Evolutionary conservation across 2,113 vertebrate species (phyloP), one percentile per base, ranked within the genome.

Genomic region (Rhabdomys dilectus): DNA sequence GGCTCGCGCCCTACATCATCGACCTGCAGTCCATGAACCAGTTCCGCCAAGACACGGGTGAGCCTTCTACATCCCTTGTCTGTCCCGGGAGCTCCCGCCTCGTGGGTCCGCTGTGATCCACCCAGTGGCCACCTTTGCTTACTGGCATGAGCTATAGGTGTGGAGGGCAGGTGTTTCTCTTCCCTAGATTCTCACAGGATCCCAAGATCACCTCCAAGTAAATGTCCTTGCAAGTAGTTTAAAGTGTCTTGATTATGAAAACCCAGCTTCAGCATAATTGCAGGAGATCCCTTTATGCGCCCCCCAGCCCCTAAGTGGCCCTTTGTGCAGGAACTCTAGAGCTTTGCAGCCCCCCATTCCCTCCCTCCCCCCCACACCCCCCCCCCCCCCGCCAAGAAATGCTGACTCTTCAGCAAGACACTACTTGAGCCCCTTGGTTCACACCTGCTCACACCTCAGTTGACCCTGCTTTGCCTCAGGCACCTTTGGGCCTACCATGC

Each of bases 1-100:
- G 99, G 93, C 99, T 99, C 36, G 99, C 99, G 95, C 99, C 99
- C 96, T 99, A 99, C 98, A 99, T 99, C 98, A 99, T 99, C 98
- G 99, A 99, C 98, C 98, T 99, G 98, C 99, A 99, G 94, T 99
- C 99, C 98, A 99, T 99, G 99, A 99, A 99, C 98, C 99, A 99
- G 98, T 99, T 99, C 98, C 99, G 99, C 93, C 99, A 99, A 98
- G 99, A 99, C 98, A 99, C 99, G 88, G 99, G 99, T 99, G 98
- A 99, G 99, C 95, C 75, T 45, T 75, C 72, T 45, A 7, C 77
- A 92, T 6, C 77, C 85, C 62, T 58, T 31, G n/a, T 77, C 60
- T 5, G 42, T 76, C 92, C 53, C 0, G 10, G 2, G 29, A 17
- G 4, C 56, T 31, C 31, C 22, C 13, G 1, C 7, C 9, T 19